A percentile compares a stretch with the other conserved stretches of the same genome.
phyloP scores from a whole-genome alignment of 2,888 invertebrate genomes.

The Epinotia demarniana region DNA sequence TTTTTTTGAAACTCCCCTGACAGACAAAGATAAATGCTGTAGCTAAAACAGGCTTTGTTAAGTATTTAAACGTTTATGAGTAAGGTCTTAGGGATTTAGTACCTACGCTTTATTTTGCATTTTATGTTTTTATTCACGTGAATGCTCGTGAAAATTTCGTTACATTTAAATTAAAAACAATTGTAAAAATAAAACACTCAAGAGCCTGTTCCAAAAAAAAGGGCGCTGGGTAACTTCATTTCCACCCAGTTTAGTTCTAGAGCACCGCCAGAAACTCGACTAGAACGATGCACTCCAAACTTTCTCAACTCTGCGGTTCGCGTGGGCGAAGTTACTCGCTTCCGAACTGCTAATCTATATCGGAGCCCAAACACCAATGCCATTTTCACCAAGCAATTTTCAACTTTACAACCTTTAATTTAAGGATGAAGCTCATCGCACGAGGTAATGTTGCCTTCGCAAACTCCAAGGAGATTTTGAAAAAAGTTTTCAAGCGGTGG shows the following conservation, averaged over 20 bases:
- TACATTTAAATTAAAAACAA: constrained; percentile 33
- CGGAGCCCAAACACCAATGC: constrained; percentile 55
- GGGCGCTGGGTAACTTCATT: constrained; percentile 53
- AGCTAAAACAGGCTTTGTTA: no score
- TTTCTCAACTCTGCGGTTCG: constrained; percentile 50
- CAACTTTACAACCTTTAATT: constrained; percentile 55
- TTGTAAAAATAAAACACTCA: constrained; percentile 52
- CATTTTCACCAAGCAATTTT: constrained; percentile 60
- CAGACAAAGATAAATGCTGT: no score
- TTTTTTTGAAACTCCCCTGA: no score
- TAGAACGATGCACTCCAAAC: constrained; percentile 49
- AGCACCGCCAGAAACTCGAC: constrained; percentile 56
- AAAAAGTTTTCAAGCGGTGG: constrained; percentile 52
- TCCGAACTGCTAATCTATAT: constrained; percentile 69
- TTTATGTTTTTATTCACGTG: neutral
- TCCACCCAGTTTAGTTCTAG: constrained; percentile 66
- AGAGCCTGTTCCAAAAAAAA: constrained; percentile 56
- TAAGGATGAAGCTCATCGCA: constrained; percentile 52
- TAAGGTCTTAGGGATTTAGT: neutral
- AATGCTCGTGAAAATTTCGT: neutral
- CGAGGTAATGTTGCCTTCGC: constrained; percentile 44
- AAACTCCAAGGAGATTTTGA: constrained; percentile 45
- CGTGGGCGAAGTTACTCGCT: constrained; percentile 55
- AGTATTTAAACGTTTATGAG: no score
- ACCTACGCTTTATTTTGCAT: neutral